phyloP scores from a whole-genome alignment of 2,113 vertebrate genomes.

The Aspidoscelis tigris region DNA sequence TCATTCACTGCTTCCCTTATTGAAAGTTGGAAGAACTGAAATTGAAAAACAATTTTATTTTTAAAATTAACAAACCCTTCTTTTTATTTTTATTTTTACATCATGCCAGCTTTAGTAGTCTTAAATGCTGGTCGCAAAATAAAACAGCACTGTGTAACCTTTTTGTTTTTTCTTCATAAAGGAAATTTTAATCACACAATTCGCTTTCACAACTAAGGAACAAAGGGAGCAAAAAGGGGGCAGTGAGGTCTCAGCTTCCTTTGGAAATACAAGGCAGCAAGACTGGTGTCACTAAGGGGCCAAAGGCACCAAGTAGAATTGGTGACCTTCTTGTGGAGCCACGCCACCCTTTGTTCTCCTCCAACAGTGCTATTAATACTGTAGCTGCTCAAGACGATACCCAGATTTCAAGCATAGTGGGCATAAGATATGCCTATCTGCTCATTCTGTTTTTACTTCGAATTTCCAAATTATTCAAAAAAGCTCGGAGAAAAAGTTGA shows the following conservation, averaged over 20 bases:
- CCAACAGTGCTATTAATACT: constrained; percentile 51
- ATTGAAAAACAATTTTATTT: constrained; percentile 12
- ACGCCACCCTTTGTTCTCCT: constrained; percentile 47
- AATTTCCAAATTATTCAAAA: background rate
- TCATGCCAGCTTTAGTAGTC: constrained; percentile 69
- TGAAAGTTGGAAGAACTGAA: constrained; percentile 18
- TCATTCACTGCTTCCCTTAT: background rate
- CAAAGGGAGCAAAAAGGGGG: constrained; percentile 51
- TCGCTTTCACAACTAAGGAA: constrained; percentile 65
- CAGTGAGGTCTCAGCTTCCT: constrained; percentile 38
- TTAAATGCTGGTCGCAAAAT: constrained; percentile 69
- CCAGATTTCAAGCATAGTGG: constrained; percentile 52
- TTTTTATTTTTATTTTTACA: constrained; percentile 72
- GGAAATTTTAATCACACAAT: constrained; percentile 58
- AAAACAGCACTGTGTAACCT: constrained; percentile 60
- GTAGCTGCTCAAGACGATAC: constrained; percentile 53
- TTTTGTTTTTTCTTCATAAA: constrained; percentile 33
- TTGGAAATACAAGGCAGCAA: constrained; percentile 46
- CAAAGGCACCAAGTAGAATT: constrained; percentile 30
- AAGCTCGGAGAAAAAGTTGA: background rate
- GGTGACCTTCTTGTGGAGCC: constrained; percentile 27
- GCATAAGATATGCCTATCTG: background rate
- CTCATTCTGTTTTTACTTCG: constrained; percentile 22
- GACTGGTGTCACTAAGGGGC: constrained; percentile 49
- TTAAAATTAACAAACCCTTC: constrained; percentile 71